Evolutionary conservation across 2,797 vertebrate genomes (phyloP).

Genomic region (Tachyglossus aculeatus): DNA sequence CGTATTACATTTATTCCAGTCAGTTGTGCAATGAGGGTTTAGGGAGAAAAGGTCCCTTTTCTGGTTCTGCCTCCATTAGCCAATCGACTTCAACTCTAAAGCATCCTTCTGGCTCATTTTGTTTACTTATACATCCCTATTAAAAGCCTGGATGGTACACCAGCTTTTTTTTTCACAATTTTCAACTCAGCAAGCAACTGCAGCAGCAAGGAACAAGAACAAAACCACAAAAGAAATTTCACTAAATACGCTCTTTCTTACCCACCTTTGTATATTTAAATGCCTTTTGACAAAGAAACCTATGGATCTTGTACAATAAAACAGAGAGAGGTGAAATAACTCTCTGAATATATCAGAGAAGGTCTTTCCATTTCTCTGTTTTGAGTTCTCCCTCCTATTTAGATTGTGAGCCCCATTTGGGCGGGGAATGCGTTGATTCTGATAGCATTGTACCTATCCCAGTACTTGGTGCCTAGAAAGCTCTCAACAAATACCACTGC

Average conservation of each 20-base stretch:
- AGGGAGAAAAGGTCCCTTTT: not conserved
- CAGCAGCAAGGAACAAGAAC: not conserved
- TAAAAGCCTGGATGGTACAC: not conserved
- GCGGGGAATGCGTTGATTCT: too few relatives aligned
- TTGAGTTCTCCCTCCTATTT: too few relatives aligned
- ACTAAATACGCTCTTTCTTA: not conserved
- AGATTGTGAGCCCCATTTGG: too few relatives aligned
- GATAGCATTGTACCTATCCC: too few relatives aligned
- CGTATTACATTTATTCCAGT: not conserved
- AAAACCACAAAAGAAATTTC: slow-evolving; percentile 1
- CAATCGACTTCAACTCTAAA: not conserved
- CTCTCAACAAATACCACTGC: too few relatives aligned
- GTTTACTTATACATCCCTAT: not conserved
- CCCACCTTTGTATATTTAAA: not conserved
- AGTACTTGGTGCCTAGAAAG: too few relatives aligned
- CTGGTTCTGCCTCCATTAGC: not conserved
- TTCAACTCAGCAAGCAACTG: not conserved
- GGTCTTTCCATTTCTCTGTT: slow-evolving; percentile 14
- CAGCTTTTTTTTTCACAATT: not conserved
- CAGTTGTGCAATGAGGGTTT: not conserved
- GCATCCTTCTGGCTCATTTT: not conserved
- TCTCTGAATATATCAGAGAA: slow-evolving; percentile 26
- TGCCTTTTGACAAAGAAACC: slow-evolving; percentile 19
- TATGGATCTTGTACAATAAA: not conserved
- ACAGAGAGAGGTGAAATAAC: not conserved